Percentiles rank a stretch among this genome's conserved stretches.
Conservation (phyloP, 1,140 invertebrate genomes). For the Araneus ventricosus region DNA sequence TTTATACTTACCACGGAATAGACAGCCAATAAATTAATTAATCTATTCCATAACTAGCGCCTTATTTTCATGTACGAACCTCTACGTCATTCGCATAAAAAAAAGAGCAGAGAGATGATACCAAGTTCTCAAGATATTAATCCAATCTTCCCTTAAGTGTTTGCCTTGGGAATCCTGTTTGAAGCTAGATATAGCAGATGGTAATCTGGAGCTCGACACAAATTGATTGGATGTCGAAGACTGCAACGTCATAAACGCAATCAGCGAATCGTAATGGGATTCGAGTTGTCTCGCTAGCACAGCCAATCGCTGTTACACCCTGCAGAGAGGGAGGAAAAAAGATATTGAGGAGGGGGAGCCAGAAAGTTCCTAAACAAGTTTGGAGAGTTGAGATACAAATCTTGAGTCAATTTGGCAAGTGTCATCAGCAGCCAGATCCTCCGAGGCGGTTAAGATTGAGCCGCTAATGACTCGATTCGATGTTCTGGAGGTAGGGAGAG, state of each 20-base stretch:
- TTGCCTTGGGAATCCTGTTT: background rate
- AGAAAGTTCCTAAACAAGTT: conserved; percentile 4
- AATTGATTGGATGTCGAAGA: conserved; percentile 11
- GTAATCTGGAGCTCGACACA: background rate
- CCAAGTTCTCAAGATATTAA: background rate
- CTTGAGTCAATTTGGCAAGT: conserved; percentile 18
- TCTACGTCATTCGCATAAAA: too few relatives aligned
- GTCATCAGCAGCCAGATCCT: background rate
- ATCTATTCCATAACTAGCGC: too few relatives aligned
- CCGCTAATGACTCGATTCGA: background rate
- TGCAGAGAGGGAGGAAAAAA: background rate
- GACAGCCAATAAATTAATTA: too few relatives aligned
- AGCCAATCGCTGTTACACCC: background rate
- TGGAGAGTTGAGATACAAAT: conserved; percentile 19
- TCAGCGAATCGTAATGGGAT: conserved; percentile 15
- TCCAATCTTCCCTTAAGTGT: background rate
- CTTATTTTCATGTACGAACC: too few relatives aligned
- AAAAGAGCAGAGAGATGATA: too few relatives aligned
- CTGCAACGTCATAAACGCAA: conserved; percentile 3
- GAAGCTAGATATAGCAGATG: background rate
- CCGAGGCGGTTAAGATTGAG: background rate
- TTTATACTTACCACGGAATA: too few relatives aligned
- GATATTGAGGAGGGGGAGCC: background rate
- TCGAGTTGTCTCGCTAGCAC: background rate
- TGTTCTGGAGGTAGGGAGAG: background rate